These are phyloP conservation scores for Melanchra persicariae DNA, from an alignment of 2,888 invertebrate species.

Conservation along the genomic window DNA sequence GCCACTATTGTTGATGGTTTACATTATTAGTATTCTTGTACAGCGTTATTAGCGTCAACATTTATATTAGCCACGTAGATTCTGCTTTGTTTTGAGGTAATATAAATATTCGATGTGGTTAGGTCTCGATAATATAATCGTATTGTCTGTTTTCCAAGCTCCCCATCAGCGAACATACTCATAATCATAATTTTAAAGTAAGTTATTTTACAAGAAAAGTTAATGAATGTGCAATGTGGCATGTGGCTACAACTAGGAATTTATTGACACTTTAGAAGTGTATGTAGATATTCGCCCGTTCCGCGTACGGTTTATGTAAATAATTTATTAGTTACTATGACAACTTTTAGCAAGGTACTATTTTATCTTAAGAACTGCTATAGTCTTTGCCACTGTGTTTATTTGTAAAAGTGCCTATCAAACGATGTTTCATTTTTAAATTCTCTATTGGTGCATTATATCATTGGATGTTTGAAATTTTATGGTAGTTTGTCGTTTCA, in stretches of 20 bases:
- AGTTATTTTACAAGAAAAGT: conserved; percentile 75
- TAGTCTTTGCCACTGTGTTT: conserved; percentile 76
- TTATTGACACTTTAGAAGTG: conserved; percentile 83
- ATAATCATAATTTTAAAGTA: conserved; percentile 75
- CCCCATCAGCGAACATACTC: conserved; percentile 78
- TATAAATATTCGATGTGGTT: conserved; percentile 65
- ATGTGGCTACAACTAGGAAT: conserved; percentile 80
- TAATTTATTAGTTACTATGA: conserved; percentile 75
- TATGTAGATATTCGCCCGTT: conserved; percentile 83
- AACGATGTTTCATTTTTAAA: conserved; percentile 67
- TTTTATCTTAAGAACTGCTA: conserved; percentile 75
- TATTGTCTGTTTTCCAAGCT: conserved; percentile 59
- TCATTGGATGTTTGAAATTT: conserved; percentile 62
- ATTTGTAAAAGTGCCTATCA: conserved; percentile 81
- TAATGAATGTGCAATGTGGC: conserved; percentile 84
- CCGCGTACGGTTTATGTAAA: conserved; percentile 83
- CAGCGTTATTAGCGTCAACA: conserved; percentile 60
- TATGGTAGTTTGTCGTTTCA: conserved; percentile 57
- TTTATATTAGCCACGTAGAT: conserved; percentile 64
- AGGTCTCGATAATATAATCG: conserved; percentile 59
- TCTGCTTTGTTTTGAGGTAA: conserved; percentile 63
- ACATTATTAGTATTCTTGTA: conserved; percentile 63
- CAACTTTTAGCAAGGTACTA: conserved; percentile 78
- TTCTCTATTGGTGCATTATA: conserved; percentile 73
- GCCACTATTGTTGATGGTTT: conserved; percentile 73